Conservation (phyloP, 2,888 invertebrate species). For the Tipula helvola region DNA sequence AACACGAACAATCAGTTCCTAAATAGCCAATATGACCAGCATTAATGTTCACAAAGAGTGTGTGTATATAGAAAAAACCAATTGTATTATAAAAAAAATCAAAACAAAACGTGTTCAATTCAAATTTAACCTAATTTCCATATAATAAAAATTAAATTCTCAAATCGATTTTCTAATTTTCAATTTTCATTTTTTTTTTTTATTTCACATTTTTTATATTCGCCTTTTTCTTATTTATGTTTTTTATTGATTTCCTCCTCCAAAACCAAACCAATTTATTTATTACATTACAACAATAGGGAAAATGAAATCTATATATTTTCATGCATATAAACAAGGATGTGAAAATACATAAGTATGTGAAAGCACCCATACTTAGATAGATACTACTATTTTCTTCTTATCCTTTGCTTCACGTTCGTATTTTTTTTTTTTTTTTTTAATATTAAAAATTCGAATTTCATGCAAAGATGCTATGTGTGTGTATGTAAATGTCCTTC, state of each 20-base stretch:
- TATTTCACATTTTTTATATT: background rate
- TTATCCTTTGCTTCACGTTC: background rate
- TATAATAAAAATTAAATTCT: background rate
- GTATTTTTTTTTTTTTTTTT: background rate
- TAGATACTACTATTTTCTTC: background rate
- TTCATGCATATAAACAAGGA: background rate
- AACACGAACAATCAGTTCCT: background rate
- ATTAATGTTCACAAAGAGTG: background rate
- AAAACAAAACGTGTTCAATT: background rate
- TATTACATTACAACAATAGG: background rate
- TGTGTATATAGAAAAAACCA: background rate
- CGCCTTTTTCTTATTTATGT: background rate
- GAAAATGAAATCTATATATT: background rate
- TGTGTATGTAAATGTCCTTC: background rate
- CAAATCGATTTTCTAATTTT: background rate
- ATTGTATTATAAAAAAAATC: background rate
- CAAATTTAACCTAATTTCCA: background rate
- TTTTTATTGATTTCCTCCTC: background rate
- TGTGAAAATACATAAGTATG: background rate
- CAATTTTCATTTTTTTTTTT: background rate
- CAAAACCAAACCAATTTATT: background rate
- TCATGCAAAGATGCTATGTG: background rate
- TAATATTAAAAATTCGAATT: background rate
- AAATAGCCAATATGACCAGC: background rate
- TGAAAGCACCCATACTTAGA: background rate